Evolutionary conservation across 37 sponge, comb jelly and placozoan species (phyloP).

Genomic region (Beroe forskalii): DNA sequence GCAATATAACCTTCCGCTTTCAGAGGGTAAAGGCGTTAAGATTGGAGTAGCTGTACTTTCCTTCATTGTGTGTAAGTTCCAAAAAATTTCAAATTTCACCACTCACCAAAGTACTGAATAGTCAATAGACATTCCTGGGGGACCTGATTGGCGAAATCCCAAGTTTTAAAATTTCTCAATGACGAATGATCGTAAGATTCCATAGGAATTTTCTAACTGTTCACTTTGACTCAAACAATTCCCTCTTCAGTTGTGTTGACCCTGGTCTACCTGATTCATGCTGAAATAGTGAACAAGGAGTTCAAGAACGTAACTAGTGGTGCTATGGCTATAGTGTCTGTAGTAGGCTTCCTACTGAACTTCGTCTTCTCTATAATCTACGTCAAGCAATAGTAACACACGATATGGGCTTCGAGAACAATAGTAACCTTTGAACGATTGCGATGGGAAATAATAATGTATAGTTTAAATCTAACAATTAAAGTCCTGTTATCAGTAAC

Average conservation of each 20-base stretch:
- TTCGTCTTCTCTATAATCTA: conserved; percentile 1
- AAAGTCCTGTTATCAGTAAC: too few species aligned
- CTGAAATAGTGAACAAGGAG: not conserved
- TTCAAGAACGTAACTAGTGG: not conserved
- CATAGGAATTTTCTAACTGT: not conserved
- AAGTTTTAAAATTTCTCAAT: too few species aligned
- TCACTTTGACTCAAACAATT: not conserved
- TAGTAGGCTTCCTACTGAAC: not conserved
- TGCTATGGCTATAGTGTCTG: not conserved
- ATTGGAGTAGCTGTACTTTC: not conserved
- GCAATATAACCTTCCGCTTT: too few species aligned
- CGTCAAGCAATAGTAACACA: not conserved
- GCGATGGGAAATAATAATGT: too few species aligned
- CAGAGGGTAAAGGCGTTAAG: not conserved
- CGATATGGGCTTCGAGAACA: too few species aligned
- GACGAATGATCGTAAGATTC: too few species aligned
- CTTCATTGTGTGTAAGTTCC: conserved; percentile 12
- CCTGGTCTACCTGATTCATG: conserved; percentile 7
- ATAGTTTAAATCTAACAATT: too few species aligned
- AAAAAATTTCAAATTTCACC: too few species aligned
- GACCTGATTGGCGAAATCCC: not conserved
- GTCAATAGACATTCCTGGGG: too few species aligned
- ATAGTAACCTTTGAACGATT: too few species aligned
- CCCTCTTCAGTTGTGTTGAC: not conserved
- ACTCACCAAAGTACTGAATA: too few species aligned